Conservation (phyloP, 2,113 vertebrate genomes). For the Pelodiscus sinensis region DNA sequence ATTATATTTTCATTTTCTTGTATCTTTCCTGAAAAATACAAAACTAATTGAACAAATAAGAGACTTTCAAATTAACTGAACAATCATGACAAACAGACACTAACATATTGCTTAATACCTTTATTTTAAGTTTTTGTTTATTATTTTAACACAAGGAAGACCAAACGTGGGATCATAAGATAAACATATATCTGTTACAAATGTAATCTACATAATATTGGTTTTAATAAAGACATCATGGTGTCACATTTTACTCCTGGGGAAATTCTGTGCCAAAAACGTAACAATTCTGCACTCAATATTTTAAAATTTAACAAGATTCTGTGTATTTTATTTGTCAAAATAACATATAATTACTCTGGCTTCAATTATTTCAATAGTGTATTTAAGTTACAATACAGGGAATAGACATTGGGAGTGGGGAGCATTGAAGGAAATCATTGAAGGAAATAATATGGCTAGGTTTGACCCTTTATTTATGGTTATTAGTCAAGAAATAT, state of each 20-base stretch:
- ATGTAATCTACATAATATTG: not conserved
- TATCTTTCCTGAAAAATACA: not conserved
- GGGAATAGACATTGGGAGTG: no score
- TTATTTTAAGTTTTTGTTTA: not conserved
- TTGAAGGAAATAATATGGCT: no score
- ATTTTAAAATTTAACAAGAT: no score
- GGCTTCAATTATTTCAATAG: no score
- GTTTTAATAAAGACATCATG: not conserved
- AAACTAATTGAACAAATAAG: not conserved
- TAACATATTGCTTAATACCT: not conserved
- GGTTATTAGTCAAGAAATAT: no score
- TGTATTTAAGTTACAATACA: no score
- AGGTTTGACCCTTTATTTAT: no score
- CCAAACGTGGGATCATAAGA: not conserved
- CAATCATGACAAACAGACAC: not conserved
- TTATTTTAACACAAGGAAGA: not conserved
- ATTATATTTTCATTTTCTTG: not conserved
- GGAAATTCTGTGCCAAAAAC: no score
- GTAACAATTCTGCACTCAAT: no score
- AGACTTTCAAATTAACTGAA: not conserved
- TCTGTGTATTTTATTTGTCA: no score
- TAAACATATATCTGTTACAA: not conserved
- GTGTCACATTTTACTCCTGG: not conserved
- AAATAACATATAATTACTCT: no score
- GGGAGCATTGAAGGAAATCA: no score